These are phyloP conservation scores for Caradrina clavipalpis DNA, from an alignment of 2,888 invertebrate genomes.

Conservation along the genomic window DNA sequence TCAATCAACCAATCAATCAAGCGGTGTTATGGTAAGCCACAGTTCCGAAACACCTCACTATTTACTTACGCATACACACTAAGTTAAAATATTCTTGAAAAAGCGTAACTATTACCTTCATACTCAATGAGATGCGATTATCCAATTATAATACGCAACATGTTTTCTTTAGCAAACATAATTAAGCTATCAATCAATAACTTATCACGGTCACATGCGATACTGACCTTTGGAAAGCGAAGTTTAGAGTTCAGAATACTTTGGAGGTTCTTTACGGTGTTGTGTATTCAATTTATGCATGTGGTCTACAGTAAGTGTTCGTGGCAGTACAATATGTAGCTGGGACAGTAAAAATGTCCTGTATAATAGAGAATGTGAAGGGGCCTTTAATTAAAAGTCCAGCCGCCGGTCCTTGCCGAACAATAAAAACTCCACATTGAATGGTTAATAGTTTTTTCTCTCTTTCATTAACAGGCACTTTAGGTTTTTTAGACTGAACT, in stretches of 20 bases:
- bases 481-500: slow-evolving; percentile 61
- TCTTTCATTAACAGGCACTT: slow-evolving; percentile 71
- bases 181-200: slow-evolving; percentile 57
- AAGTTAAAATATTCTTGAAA: slow-evolving; percentile 31
- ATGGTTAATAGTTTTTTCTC: slow-evolving; percentile 77
- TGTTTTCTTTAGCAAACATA: slow-evolving; percentile 43
- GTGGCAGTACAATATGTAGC: slow-evolving; percentile 63
- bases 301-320: slow-evolving; percentile 43
- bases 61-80: slow-evolving; percentile 1
- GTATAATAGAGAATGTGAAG: slow-evolving; percentile 84
- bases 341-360: slow-evolving; percentile 84
- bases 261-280: slow-evolving; percentile 1
- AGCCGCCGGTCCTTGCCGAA: slow-evolving; percentile 79
- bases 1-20: slow-evolving; percentile 46
- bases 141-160: slow-evolving; percentile 34
- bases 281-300: slow-evolving; percentile 40
- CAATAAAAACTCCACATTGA: slow-evolving; percentile 84
- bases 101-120: slow-evolving; percentile 29
- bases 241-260: slow-evolving; percentile 32
- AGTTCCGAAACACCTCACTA: slow-evolving; percentile 27
- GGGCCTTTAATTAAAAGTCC: slow-evolving; percentile 89
- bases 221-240: slow-evolving; percentile 4
- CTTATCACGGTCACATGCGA: slow-evolving; percentile 8
- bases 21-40: slow-evolving; percentile 17
- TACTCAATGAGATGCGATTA: slow-evolving; percentile 37